These are phyloP conservation scores for Falco rusticolus DNA, from an alignment of 2,797 vertebrate species.

Conservation along the genomic window DNA sequence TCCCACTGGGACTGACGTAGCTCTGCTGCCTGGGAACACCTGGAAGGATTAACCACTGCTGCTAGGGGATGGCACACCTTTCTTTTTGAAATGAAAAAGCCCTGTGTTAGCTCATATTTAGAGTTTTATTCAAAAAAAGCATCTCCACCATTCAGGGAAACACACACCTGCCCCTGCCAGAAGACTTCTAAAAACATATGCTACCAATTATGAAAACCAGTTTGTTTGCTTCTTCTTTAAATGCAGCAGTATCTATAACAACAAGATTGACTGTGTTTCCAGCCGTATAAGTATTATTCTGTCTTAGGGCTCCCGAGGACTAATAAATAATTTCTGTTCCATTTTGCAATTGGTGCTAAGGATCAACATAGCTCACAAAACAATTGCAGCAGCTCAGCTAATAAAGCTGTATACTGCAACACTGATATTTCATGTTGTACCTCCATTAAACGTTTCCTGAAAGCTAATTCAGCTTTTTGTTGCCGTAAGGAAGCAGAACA, in stretches of 20 bases:
- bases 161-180: fast-evolving
- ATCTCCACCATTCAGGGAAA: neutral
- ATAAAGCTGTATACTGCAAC: slow-evolving; percentile 1
- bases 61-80: too few species aligned
- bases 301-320: neutral
- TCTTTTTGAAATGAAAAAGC: neutral
- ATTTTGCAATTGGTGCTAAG: neutral
- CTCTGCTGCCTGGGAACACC: neutral
- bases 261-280: neutral
- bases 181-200: neutral
- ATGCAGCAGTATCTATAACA: neutral
- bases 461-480: slow-evolving; percentile 41
- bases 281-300: neutral
- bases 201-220: neutral
- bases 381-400: slow-evolving; percentile 40
- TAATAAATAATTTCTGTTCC: slow-evolving; percentile 32
- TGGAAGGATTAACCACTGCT: neutral
- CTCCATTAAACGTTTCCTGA: neutral
- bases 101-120: too few species aligned
- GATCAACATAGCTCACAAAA: slow-evolving; percentile 8
- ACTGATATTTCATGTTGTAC: neutral
- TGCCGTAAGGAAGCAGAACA: slow-evolving; percentile 27
- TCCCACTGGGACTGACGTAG: fast-evolving
- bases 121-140: neutral
- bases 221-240: neutral